Evolutionary conservation across 2,888 invertebrate genomes (phyloP).

Genomic region (Himalopsyche japonica): DNA sequence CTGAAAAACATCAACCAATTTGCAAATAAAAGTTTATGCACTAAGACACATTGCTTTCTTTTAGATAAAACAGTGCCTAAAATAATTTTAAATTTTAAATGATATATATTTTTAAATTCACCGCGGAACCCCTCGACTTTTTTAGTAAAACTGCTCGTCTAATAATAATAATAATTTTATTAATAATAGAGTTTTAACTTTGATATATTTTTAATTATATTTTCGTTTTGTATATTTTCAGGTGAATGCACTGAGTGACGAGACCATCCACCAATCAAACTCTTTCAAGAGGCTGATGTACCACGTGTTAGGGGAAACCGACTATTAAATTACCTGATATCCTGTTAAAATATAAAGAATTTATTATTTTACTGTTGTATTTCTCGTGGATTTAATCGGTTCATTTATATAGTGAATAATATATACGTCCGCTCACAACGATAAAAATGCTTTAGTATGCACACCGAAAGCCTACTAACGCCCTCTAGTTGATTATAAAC

Average conservation of each 20-base stretch:
- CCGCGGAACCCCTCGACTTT: no score
- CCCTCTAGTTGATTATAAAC: background rate
- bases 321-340: constrained; percentile 46
- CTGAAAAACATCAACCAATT: no score
- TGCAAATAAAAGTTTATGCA: no score
- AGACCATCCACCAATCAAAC: constrained; percentile 87
- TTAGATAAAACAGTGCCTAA: no score
- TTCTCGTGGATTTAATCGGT: background rate
- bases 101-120: no score
- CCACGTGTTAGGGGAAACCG: constrained; percentile 81
- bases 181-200: no score
- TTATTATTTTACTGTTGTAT: background rate
- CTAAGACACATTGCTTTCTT: no score
- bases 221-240: constrained; percentile 47
- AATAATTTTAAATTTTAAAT: no score
- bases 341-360: background rate
- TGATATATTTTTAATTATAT: background rate
- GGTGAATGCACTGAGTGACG: constrained; percentile 73
- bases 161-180: no score
- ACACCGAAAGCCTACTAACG: background rate
- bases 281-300: constrained; percentile 92
- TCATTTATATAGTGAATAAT: background rate
- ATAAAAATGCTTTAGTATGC: background rate
- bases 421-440: background rate
- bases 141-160: no score